Conservation (phyloP, 1,140 invertebrate genomes). For the Venturia canescens region DNA sequence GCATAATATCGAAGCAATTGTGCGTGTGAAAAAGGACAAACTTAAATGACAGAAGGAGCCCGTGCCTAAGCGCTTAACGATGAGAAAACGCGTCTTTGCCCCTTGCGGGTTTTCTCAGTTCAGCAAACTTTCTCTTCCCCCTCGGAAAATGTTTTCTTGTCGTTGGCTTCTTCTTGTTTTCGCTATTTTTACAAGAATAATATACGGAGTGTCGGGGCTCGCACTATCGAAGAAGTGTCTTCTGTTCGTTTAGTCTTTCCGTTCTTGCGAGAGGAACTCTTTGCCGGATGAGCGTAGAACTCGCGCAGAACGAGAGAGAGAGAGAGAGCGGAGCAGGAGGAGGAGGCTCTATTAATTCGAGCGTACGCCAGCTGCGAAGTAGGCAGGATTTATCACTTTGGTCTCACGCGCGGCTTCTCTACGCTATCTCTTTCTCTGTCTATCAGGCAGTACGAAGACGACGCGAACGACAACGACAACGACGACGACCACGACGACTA, state of each 20-base stretch:
- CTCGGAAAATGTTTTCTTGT: not conserved
- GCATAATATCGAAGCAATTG: constrained; percentile 22
- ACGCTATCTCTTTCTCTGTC: constrained; percentile 9
- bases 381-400: constrained; percentile 45
- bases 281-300: not conserved
- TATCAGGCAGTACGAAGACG: constrained; percentile 26
- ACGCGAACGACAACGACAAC: not conserved
- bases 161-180: constrained; percentile 13
- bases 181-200: constrained; percentile 41
- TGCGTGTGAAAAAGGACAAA: constrained; percentile 32
- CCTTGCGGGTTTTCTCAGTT: constrained; percentile 32
- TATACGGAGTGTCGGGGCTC: constrained; percentile 27
- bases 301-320: not conserved
- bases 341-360: constrained; percentile 44
- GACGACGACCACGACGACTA: constrained; percentile 17
- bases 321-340: constrained; percentile 10
- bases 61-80: constrained; percentile 65
- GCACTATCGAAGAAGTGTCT: constrained; percentile 42
- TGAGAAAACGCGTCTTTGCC: constrained; percentile 64
- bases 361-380: constrained; percentile 46
- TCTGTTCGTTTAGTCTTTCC: constrained; percentile 38
- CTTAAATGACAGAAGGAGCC: constrained; percentile 10
- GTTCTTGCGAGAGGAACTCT: constrained; percentile 9
- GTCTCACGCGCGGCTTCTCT: constrained; percentile 37
- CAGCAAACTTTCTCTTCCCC: constrained; percentile 40